Percentiles rank a stretch among this genome's conserved stretches.
Evolutionary conservation across 1,140 invertebrate species (phyloP).

Genomic region (Pararge aegeria): DNA sequence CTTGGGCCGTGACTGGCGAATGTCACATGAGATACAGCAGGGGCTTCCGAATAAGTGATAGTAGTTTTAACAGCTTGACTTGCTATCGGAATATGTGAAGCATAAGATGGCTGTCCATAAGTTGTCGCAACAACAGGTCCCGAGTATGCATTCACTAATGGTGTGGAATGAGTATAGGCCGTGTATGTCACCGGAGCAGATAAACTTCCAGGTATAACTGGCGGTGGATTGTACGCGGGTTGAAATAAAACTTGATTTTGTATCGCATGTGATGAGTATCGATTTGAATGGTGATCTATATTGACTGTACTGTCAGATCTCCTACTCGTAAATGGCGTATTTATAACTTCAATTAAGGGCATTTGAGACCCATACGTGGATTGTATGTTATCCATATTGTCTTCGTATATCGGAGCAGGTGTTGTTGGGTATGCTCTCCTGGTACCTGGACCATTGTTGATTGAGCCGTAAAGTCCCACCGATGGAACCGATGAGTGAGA

Average conservation of each 20-base stretch:
- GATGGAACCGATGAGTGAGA: conserved; percentile 3
- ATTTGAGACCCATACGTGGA: background rate
- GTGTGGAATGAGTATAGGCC: conserved; percentile 8
- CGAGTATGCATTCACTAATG: conserved; percentile 20
- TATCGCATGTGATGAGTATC: background rate
- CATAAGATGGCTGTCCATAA: conserved; percentile 9
- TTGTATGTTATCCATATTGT: background rate
- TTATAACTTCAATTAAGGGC: background rate
- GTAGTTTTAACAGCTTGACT: conserved; percentile 28
- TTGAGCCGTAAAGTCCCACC: conserved; percentile 21
- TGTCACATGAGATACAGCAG: conserved; percentile 41
- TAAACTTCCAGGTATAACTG: conserved; percentile 6
- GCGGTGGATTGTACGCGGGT: conserved; percentile 14
- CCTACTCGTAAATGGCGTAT: background rate
- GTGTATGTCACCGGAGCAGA: conserved; percentile 17
- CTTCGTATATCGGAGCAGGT: conserved; percentile 27
- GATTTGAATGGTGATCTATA: background rate
- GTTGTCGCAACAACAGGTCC: conserved; percentile 25
- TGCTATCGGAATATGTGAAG: conserved; percentile 4
- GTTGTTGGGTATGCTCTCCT: background rate
- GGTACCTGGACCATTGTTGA: conserved; percentile 16
- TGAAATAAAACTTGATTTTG: conserved; percentile 9
- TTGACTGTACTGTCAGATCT: background rate
- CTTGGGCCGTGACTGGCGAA: conserved; percentile 40
- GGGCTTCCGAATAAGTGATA: conserved; percentile 39